Conservation (phyloP, 2,888 invertebrate species). For the Orgyia antiqua region DNA sequence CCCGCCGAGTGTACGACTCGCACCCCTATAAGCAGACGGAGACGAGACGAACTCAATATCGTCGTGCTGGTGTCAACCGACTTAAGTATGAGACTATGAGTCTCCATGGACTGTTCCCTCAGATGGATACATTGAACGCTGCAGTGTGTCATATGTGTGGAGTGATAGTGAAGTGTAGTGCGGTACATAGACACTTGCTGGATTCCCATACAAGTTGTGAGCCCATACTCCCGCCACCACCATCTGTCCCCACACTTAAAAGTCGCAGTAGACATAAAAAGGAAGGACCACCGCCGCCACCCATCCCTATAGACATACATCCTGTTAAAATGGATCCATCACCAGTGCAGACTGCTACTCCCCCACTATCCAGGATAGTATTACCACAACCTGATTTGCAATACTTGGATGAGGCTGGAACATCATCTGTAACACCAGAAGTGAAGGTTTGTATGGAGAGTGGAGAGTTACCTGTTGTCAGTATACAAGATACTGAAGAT, state of each 20-base stretch:
- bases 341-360: conserved; percentile 53
- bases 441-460: conserved; percentile 66
- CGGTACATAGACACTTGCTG: conserved; percentile 85
- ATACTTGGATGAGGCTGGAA: conserved; percentile 55
- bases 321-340: conserved; percentile 59
- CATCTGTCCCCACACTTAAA: conserved; percentile 47
- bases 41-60: conserved; percentile 34
- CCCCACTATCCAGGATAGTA: conserved; percentile 60
- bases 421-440: conserved; percentile 52
- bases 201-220: conserved; percentile 69
- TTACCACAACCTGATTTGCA: conserved; percentile 59
- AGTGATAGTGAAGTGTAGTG: conserved; percentile 87
- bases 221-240: conserved; percentile 66
- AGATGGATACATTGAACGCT: conserved; percentile 85
- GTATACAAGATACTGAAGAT: conserved; percentile 73
- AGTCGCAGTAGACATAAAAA: conserved; percentile 63
- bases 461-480: conserved; percentile 71
- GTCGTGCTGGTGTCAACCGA: conserved; percentile 72
- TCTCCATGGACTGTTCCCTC: conserved; percentile 87
- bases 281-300: conserved; percentile 47
- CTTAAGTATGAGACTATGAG: conserved; percentile 81
- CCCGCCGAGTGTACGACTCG: conserved; percentile 42
- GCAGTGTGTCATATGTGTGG: conserved; percentile 89
- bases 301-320: conserved; percentile 50
- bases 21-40: conserved; percentile 52